Percentiles rank a stretch among this genome's conserved stretches.
phyloP scores from a whole-genome alignment of 2,888 invertebrate species.

The Linyphia triangularis region DNA sequence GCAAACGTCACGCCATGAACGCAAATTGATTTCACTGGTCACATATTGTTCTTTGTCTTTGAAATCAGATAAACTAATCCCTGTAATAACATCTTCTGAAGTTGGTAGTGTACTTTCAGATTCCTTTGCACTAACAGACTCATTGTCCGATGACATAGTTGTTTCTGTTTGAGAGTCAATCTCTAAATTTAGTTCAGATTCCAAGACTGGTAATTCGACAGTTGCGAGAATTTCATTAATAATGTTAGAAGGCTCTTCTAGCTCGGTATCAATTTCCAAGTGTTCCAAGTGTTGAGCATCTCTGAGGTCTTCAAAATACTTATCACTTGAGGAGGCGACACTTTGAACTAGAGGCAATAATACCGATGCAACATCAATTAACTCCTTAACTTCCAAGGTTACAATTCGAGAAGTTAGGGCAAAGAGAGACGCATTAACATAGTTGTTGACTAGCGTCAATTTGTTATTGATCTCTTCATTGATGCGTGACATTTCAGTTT shows the following conservation, averaged over 20 bases:
- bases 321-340: constrained; percentile 26
- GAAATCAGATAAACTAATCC: neutral
- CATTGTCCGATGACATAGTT: neutral
- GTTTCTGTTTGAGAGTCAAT: neutral
- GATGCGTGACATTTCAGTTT: constrained; percentile 35
- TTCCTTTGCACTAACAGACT: neutral
- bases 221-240: constrained; percentile 8
- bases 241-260: neutral
- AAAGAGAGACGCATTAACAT: constrained; percentile 1
- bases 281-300: neutral
- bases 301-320: constrained; percentile 23
- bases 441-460: constrained; percentile 22
- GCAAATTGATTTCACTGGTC: neutral
- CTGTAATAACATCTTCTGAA: neutral
- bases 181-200: neutral
- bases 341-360: constrained; percentile 7
- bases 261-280: neutral
- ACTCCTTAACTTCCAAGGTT: constrained; percentile 32
- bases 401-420: neutral
- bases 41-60: neutral
- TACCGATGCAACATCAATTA: constrained; percentile 32
- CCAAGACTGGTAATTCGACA: neutral
- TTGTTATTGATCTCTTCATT: constrained; percentile 11
- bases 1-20: constrained; percentile 18
- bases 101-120: neutral